Evolutionary conservation across 2,797 vertebrate genomes (phyloP).

Genomic region (Hydrolagus colliei): DNA sequence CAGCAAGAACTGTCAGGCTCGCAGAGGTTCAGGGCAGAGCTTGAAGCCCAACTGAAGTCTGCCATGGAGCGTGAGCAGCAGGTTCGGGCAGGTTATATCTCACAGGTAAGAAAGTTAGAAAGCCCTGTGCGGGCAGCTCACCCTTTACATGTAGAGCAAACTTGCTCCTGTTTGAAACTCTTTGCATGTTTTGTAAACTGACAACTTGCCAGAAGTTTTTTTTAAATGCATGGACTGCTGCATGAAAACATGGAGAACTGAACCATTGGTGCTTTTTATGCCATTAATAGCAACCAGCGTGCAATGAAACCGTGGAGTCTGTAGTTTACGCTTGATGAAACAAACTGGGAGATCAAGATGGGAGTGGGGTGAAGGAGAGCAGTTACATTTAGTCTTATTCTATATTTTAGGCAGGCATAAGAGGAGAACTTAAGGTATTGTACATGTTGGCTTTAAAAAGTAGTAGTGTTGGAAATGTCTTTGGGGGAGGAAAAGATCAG

Average conservation of each 20-base stretch:
- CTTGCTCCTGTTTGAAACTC: constrained; percentile 52
- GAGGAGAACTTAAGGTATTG: too few relatives aligned
- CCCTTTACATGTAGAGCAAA: constrained; percentile 30
- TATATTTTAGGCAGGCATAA: too few relatives aligned
- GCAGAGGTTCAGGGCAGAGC: constrained; percentile 61
- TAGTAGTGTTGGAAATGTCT: too few relatives aligned
- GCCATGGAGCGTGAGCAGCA: constrained; percentile 63
- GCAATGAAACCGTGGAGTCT: too few relatives aligned
- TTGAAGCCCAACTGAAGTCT: constrained; percentile 61
- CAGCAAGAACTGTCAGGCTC: constrained; percentile 65
- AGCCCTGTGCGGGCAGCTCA: neutral
- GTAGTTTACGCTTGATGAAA: too few relatives aligned
- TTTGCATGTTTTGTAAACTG: constrained; percentile 62
- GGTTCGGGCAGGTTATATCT: constrained; percentile 62
- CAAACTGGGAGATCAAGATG: too few relatives aligned
- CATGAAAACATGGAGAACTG: constrained; percentile 47
- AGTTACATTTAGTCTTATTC: too few relatives aligned
- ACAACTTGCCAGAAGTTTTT: constrained; percentile 45
- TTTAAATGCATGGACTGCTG: constrained; percentile 64
- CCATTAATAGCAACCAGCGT: constrained; percentile 10
- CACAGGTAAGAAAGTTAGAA: constrained; percentile 56
- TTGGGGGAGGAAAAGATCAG: too few relatives aligned
- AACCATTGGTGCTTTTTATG: constrained; percentile 24
- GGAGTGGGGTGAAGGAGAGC: too few relatives aligned
- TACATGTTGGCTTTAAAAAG: too few relatives aligned